Evolutionary conservation across 2,113 vertebrate genomes (phyloP).

Genomic region (Bungarus multicinctus): DNA sequence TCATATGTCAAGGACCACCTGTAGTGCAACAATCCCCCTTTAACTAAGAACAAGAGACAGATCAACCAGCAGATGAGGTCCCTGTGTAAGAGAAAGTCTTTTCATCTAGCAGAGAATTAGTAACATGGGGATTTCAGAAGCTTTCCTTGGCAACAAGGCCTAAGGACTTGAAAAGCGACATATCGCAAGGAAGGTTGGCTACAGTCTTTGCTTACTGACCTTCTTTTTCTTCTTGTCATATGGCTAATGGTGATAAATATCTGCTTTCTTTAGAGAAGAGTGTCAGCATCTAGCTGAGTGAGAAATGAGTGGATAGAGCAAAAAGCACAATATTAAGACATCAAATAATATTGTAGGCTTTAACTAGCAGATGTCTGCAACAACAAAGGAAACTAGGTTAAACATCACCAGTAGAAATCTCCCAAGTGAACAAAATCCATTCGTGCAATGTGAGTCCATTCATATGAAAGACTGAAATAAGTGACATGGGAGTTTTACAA

Average conservation of each 20-base stretch:
- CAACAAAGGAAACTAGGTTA: neutral
- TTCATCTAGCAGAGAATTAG: neutral
- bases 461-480: neutral
- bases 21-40: neutral
- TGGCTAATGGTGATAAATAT: neutral
- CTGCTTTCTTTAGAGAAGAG: rapidly evolving
- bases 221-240: neutral
- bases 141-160: neutral
- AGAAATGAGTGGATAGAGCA: rapidly evolving
- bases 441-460: neutral
- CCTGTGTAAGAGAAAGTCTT: neutral
- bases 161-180: neutral
- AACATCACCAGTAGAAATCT: neutral
- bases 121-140: neutral
- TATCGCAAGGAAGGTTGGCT: neutral
- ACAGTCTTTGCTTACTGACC: neutral
- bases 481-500: neutral
- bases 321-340: neutral
- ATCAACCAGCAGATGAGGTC: neutral
- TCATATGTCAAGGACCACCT: neutral
- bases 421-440: neutral
- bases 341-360: neutral
- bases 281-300: neutral
- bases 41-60: neutral
- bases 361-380: neutral